Evolutionary conservation across 2,888 invertebrate genomes (phyloP), one percentile per base, ranked within the genome.

Genomic region (Cheilosia scutellata): DNA sequence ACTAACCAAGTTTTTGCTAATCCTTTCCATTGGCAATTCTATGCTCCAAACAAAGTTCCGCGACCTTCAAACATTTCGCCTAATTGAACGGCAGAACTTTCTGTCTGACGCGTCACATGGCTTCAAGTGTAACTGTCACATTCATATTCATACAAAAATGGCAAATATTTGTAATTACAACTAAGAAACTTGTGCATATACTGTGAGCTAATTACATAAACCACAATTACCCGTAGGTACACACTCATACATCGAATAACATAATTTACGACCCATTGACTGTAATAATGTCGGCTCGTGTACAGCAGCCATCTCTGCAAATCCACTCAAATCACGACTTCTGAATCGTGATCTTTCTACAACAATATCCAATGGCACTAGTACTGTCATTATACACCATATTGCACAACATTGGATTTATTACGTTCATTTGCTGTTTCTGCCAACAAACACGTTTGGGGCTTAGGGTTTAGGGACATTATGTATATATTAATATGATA

Each of bases 241-340:
- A 20, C 20, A 20, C 27, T 7, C 44, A 16, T 47, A 6, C 13
- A 70, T 76, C 60, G 33, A 42, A 20, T 63, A 80, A 68, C 74
- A 82, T 82, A 75, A 82, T 75, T 82, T 63, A 82, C 75, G 75
- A 75, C 25, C 27, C 70, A 63, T 75, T 57, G 57, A 63, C 75
- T 42, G 47, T 40, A 29, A 27, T 13, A n/a, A 27, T 66, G 74
- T 40, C 27, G 44, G 37, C 51, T 27, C 27, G 51, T 51, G 25
- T 37, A 37, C 4, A 11, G 37, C 16, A 47, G 20, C 9, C 6
- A 20, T 66, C 58, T 55, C 42, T 27, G 44, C 33, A 55, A 51
- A 63, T 53, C 20, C 27, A 16, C 55, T 63, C 16, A 11, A 68
- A 62, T 62, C 80, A 82, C 80, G 80, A 82, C 49, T 68, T 68